These are phyloP conservation scores for Caenorhabditis elegans DNA, from an alignment of 1,140 invertebrate species.

Conservation along the genomic window WBcel235 BX284602.5:4216501-4217000, in stretches of 20 bases:
- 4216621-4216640: no score
- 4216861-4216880: not conserved
- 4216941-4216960: no score
- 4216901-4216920: not conserved
- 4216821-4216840: no score
- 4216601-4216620: no score
- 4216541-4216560: no score
- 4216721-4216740: conserved; percentile 1
- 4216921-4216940: not conserved
- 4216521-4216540: not conserved
- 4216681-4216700: no score
- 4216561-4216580: no score
- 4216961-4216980: no score
- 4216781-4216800: not conserved
- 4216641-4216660: no score
- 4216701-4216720: not conserved
- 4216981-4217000: not conserved
- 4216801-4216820: not conserved
- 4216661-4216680: no score
- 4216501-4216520: not conserved
- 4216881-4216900: not conserved
- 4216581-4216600: no score
- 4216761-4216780: conserved; percentile 2
- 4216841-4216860: not conserved
- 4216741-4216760: not conserved